Percentiles rank a stretch among this genome's conserved stretches.
Evolutionary conservation across 2,888 invertebrate genomes (phyloP).

Genomic region (Aporophyla lueneburgensis): DNA sequence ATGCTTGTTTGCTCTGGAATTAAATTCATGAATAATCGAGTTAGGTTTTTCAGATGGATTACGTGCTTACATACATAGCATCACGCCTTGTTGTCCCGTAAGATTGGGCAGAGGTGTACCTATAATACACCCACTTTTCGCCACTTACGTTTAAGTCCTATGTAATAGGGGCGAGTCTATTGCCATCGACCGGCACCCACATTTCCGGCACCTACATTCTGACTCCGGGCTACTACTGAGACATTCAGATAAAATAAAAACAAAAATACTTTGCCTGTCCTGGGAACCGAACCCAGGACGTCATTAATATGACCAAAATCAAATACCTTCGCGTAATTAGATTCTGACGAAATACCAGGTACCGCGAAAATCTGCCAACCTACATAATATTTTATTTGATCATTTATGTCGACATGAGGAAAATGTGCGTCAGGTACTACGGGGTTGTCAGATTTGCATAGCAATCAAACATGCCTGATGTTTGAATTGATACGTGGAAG

Average conservation of each 20-base stretch:
- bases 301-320: conserved; percentile 3
- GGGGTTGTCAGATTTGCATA: conserved; percentile 50
- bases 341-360: conserved; percentile 5
- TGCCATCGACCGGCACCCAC: too few species aligned
- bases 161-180: too few species aligned
- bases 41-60: neutral
- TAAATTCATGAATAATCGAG: neutral
- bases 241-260: too few species aligned
- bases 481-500: conserved; percentile 48
- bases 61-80: neutral
- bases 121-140: too few species aligned
- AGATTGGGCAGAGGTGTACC: too few species aligned
- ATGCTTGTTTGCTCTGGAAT: neutral
- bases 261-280: too few species aligned
- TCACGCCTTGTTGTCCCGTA: too few species aligned
- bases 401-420: conserved; percentile 32
- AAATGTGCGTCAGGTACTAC: conserved; percentile 40
- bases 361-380: conserved; percentile 21
- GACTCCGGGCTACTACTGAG: too few species aligned
- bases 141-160: too few species aligned
- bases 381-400: conserved; percentile 42
- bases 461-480: conserved; percentile 50
- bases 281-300: too few species aligned
- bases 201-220: too few species aligned
- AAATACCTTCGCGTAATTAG: neutral